phyloP scores from a whole-genome alignment of 2,797 vertebrate species.

The Hirundo rustica region DNA sequence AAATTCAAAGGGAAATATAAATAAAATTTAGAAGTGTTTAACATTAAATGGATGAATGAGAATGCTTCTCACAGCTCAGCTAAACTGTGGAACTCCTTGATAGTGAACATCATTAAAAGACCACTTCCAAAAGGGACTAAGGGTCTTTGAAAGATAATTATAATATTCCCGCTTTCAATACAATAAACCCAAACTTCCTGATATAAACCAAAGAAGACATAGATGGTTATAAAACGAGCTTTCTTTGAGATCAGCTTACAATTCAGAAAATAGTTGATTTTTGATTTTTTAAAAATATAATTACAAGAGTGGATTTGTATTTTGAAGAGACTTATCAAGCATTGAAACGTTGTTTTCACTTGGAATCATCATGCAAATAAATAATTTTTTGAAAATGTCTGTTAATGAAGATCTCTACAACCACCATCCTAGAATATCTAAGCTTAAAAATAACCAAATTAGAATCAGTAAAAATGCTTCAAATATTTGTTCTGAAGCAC shows the following conservation, averaged over 20 bases:
- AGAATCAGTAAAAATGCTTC: background rate
- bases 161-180: background rate
- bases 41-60: background rate
- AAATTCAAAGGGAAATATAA: conserved; percentile 38
- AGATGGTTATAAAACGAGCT: background rate
- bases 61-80: background rate
- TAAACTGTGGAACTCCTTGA: background rate
- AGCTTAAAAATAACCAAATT: background rate
- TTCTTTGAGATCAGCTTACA: background rate
- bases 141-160: background rate
- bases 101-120: background rate
- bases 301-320: background rate
- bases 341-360: background rate
- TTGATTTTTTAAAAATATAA: background rate
- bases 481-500: background rate
- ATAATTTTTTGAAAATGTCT: fast-evolving
- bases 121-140: background rate
- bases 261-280: background rate
- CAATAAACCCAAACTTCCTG: background rate
- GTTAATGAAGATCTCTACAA: background rate
- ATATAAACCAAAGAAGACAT: background rate
- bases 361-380: background rate
- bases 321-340: background rate
- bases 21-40: conserved; percentile 22
- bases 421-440: background rate